Base-by-base conservation (phyloP, 2,113 vertebrate species). In the Bucco capensis region DNA sequence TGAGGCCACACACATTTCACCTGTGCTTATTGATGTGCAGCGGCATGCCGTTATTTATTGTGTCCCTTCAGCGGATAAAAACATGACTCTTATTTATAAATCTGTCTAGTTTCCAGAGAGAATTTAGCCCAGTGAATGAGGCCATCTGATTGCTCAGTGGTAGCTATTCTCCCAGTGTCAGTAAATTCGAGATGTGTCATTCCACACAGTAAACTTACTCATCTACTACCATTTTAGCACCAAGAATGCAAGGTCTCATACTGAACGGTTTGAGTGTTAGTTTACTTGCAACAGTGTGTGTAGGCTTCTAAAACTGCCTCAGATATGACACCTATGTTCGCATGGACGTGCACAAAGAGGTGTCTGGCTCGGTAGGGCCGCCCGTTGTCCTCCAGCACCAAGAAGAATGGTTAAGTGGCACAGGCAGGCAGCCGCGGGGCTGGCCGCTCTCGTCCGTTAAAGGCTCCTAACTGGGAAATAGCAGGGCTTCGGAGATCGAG, bases 341-440 rank as follows among this genome's bases (percentile, higher is more conserved):
- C 17, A 3, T 1, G 31, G 40, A 7, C 19, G 4, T 0, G 16
- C 31, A 3, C 2, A 2, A 35, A n/a, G 25, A 23, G 6, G 33
- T 1, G 35, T 5, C 14, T 6, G 30, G 22, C 14, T 46, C 19
- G 12, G 44, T 2, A 14, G n/a, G 27, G 79, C 16, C 37, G 1
- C 9, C 15, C 31, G 19, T 5, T 19, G 15, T 46, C 56, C 7
- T n/a, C n/a, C n/a, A n/a, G n/a, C n/a, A n/a, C n/a, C n/a, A n/a
- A n/a, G n/a, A n/a, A n/a, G n/a, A n/a, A n/a, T n/a, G n/a, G n/a
- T n/a, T n/a, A n/a, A n/a, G n/a, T n/a, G n/a, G 47, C 46, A 19
- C 14, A 18, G 40, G 40, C 40, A 12, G 38, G 27, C 31, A 8
- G 67, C 2, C 6, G 13, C 4, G 27, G 25, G 9, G 50, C 23